Evolutionary conservation across 2,888 invertebrate genomes (phyloP), one percentile per base, ranked within the genome.

Genomic region (Subacronicta megacephala): DNA sequence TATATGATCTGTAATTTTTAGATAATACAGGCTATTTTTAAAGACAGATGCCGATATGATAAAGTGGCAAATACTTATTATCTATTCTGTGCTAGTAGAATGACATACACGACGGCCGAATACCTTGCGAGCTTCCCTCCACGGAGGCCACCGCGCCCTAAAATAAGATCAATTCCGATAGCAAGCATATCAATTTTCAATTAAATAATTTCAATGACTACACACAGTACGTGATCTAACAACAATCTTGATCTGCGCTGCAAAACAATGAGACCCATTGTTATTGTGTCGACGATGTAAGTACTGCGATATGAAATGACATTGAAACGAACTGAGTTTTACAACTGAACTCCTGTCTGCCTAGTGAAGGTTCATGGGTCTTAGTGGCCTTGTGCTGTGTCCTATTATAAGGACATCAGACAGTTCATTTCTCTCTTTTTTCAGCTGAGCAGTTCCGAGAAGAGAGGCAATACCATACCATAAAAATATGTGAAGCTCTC

Each of bases 221-320:
- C 36, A 29, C 6, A 20, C 33, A 29, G 36, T 42, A 46, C 44
- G 71, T 51, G 44, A 47, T 23, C 31, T 7, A 26, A 37, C 29
- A 40, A 17, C 33, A 43, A 63, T 56, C 44, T 56, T 70, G 50
- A 63, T 70, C 41, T 31, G 36, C 35, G 23, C 46, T 12, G 10
- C n/a, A 23, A 18, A 62, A 55, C 58, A 65, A 70, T 35, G 42
- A 38, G 29, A 23, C 29, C 42, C 38, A 55, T 71, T 65, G 71
- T 64, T 47, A 18, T 20, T 15, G 43, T 47, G 6, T 18, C 16
- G 13, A 7, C 26, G 18, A 33, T n/a, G n/a, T n/a, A n/a, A n/a
- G n/a, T 61, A 26, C 7, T 41, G 26, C 16, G n/a, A 23, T 41
- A 9, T 6, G 40, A 41, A 23, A 41, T 13, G n/a, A 37, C 15